Evolutionary conservation across 2,888 invertebrate genomes (phyloP).

Genomic region (Coecobrya sp.): DNA sequence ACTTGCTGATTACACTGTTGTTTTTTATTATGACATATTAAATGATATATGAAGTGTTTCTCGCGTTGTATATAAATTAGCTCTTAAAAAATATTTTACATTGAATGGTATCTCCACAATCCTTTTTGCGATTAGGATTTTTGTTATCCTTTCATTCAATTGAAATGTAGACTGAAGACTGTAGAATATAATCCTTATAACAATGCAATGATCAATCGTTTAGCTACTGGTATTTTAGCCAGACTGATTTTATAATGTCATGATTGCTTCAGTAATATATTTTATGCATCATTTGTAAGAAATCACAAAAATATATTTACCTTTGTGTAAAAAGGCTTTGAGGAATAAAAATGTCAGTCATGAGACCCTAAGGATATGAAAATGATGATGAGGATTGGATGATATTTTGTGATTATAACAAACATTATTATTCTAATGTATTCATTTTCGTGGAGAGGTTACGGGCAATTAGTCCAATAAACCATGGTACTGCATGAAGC

Average conservation of each 20-base stretch:
- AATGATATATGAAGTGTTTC: conserved; percentile 68
- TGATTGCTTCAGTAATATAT: conserved; percentile 48
- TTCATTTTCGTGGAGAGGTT: conserved; percentile 64
- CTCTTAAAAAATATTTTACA: conserved; percentile 3
- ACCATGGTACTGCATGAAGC: conserved; percentile 62
- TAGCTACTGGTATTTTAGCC: conserved; percentile 19
- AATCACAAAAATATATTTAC: conserved; percentile 5
- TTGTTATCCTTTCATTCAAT: not conserved
- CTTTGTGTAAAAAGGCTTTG: not conserved
- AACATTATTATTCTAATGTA: conserved; percentile 58
- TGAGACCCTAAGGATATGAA: conserved; percentile 68
- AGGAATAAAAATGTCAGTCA: conserved; percentile 59
- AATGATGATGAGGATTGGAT: conserved; percentile 44
- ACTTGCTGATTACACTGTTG: conserved; percentile 38
- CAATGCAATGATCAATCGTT: conserved; percentile 5
- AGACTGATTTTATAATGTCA: not conserved
- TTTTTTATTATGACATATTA: conserved; percentile 60
- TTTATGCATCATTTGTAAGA: conserved; percentile 64
- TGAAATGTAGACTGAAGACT: conserved; percentile 12
- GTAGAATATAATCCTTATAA: conserved; percentile 8
- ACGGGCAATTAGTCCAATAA: conserved; percentile 78
- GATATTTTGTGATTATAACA: conserved; percentile 45
- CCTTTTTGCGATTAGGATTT: too few species aligned
- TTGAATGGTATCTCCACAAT: not conserved
- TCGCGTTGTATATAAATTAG: conserved; percentile 51